Percentiles rank a stretch among this genome's conserved stretches.
Conservation (phyloP, 2,113 vertebrate genomes). For the Oophaga pumilio region DNA sequence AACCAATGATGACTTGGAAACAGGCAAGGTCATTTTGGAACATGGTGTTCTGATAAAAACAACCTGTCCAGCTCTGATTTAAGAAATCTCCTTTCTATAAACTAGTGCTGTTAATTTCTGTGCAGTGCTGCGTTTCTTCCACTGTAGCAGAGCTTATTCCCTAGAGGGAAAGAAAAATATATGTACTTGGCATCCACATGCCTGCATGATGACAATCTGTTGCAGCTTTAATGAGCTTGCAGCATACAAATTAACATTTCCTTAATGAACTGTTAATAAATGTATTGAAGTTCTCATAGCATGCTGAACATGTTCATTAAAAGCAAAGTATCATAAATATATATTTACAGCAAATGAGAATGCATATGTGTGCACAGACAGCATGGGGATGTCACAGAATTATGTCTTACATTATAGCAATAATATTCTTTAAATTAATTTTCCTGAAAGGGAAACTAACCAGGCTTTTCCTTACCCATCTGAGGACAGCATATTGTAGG, state of each 20-base stretch:
- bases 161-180: conserved; percentile 14
- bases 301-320: conserved; percentile 20
- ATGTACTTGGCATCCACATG: conserved; percentile 26
- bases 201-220: conserved; percentile 36
- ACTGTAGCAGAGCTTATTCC: background rate
- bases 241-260: conserved; percentile 19
- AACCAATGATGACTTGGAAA: conserved; percentile 2
- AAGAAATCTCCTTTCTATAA: conserved; percentile 11
- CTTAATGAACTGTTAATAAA: conserved; percentile 37
- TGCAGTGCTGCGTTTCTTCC: background rate
- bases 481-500: too few species aligned
- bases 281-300: background rate
- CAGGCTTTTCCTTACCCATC: too few species aligned
- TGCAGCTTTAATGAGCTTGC: conserved; percentile 27
- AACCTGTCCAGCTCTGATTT: conserved; percentile 15
- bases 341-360: background rate
- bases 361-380: background rate
- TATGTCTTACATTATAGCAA: background rate
- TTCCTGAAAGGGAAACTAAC: too few species aligned
- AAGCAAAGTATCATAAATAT: conserved; percentile 5
- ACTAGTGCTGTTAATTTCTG: background rate
- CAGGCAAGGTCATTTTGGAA: background rate
- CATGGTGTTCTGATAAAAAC: conserved; percentile 6
- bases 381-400: background rate
- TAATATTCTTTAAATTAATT: too few species aligned